These are phyloP conservation scores for Rhynchomys soricoides DNA, from an alignment of 2,113 vertebrate genomes.

Conservation along the genomic window DNA sequence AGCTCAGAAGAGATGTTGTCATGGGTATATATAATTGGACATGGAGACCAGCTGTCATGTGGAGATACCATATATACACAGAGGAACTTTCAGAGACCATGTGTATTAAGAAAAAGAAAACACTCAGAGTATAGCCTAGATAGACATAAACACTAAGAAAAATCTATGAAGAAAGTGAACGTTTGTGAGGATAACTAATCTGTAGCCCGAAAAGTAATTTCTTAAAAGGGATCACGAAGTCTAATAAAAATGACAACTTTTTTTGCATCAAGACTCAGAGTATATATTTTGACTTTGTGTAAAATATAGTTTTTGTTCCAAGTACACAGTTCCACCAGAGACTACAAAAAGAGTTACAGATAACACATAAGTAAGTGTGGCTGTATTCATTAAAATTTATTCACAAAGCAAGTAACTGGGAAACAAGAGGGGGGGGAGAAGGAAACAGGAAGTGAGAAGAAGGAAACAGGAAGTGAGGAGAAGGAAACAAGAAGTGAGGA, in stretches of 20 bases:
- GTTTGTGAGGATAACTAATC: background rate
- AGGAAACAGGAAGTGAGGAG: background rate
- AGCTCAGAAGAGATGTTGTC: background rate
- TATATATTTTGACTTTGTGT: background rate
- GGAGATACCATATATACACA: background rate
- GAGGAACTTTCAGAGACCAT: background rate
- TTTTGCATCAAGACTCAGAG: background rate
- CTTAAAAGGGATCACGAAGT: background rate
- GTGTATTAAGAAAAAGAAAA: background rate
- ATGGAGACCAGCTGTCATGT: background rate
- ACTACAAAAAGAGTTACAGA: background rate
- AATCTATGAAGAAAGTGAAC: background rate
- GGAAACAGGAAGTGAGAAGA: background rate
- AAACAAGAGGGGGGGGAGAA: background rate
- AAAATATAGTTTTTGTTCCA: background rate
- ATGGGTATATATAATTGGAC: background rate
- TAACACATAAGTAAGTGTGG: background rate
- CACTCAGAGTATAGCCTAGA: background rate
- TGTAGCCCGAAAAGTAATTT: background rate
- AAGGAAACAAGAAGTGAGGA: background rate
- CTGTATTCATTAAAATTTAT: background rate
- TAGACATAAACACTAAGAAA: background rate
- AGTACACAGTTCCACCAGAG: background rate
- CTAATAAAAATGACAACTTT: background rate
- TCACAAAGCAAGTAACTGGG: background rate